phyloP scores from a whole-genome alignment of 2,113 vertebrate genomes.

The Pithys albifrons region DNA sequence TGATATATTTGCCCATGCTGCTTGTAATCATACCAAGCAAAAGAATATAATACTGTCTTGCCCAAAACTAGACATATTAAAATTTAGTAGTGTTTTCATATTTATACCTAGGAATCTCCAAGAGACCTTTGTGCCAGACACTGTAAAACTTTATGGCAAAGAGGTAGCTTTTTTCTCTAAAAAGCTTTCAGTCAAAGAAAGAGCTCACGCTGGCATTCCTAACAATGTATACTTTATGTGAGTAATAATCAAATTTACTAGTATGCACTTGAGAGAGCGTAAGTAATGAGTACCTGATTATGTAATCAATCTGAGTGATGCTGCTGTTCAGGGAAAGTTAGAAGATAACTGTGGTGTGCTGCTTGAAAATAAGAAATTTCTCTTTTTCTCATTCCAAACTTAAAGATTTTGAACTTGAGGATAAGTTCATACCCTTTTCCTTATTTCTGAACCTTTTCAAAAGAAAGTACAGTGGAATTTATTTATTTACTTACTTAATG shows the following conservation, averaged over 20 bases:
- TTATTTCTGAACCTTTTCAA: background rate
- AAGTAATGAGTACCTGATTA: background rate
- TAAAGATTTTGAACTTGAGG: background rate
- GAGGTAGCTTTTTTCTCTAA: background rate
- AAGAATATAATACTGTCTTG: background rate
- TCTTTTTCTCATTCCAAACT: background rate
- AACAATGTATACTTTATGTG: constrained; percentile 23
- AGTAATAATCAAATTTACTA: constrained; percentile 4
- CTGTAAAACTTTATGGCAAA: constrained; percentile 32
- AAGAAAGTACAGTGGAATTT: background rate
- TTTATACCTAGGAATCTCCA: background rate
- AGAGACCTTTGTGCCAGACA: background rate
- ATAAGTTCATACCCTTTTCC: background rate
- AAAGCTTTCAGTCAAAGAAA: background rate
- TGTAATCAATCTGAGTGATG: background rate
- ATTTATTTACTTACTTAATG: background rate
- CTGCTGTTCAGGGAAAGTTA: background rate
- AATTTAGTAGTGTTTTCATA: background rate
- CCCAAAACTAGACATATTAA: constrained; percentile 10
- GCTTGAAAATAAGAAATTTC: background rate
- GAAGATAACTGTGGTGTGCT: background rate
- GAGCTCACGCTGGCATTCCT: background rate
- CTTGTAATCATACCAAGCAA: background rate
- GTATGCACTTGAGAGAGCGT: background rate
- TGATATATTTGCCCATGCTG: background rate